phyloP scores from a whole-genome alignment of 2,113 vertebrate genomes.

The Seriola rivoliana region DNA sequence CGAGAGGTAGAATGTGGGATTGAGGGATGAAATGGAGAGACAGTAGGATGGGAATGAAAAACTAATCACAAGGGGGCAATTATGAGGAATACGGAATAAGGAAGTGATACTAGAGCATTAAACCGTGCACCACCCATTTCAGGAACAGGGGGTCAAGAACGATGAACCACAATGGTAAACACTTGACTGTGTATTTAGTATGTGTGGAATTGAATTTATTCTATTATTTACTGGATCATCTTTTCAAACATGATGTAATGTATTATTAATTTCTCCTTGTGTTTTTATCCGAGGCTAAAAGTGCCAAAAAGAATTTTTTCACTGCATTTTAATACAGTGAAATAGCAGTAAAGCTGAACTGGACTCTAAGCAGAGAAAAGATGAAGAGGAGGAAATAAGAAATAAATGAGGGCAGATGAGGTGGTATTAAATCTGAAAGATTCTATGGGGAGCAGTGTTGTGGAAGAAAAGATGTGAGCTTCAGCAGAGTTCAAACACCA shows the following conservation, averaged over 20 bases:
- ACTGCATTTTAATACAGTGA: neutral
- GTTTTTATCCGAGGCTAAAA: neutral
- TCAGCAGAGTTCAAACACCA: slow-evolving; percentile 35
- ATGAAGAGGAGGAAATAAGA: neutral
- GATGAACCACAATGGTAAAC: slow-evolving; percentile 9
- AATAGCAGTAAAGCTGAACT: neutral
- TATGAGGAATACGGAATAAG: neutral
- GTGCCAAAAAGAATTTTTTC: neutral
- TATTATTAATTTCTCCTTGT: neutral
- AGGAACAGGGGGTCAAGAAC: slow-evolving; percentile 10
- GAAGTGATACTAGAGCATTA: neutral
- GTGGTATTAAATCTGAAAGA: slow-evolving; percentile 36
- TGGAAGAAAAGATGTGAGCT: slow-evolving; percentile 46
- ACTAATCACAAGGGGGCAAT: slow-evolving; percentile 19
- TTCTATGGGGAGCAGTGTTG: slow-evolving; percentile 24
- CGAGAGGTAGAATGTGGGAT: slow-evolving; percentile 10
- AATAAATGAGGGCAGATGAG: slow-evolving; percentile 26
- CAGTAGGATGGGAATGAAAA: slow-evolving; percentile 2
- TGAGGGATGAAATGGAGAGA: slow-evolving; percentile 19
- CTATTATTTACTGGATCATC: neutral
- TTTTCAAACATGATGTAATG: slow-evolving; percentile 8
- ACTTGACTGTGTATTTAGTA: neutral
- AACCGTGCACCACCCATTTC: neutral
- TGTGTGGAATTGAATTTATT: neutral
- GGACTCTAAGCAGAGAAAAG: neutral